Base-by-base conservation (phyloP, 2,888 invertebrate genomes). In the Miltochrista miniata region DNA sequence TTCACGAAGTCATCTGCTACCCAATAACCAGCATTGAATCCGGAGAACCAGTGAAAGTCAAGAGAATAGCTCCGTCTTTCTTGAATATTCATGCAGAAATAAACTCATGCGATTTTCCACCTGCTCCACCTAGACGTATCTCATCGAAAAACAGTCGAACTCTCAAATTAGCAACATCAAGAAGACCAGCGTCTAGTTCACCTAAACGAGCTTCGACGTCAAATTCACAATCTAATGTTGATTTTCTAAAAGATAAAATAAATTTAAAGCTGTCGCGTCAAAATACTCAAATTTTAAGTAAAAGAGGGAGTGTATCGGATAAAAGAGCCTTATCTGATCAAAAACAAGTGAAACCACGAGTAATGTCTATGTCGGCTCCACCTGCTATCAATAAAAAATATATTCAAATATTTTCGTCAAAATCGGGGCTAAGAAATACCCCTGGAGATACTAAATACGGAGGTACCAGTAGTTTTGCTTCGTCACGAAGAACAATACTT, bases 121-220 rank as follows among this genome's bases (percentile, higher is more conserved):
- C 96, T 0, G 95, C 95, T 1, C 95, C 96, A 11, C 97, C 97
- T 0, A 92, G 94, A 76, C 93, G 97, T 64, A 93, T 93, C 60
- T 96, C 96, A 0, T 96, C 96, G 0, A 94, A 93, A 68, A 94
- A 94, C 65, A 96, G 94, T 70, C 93, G 93, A 50, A 95, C 96
- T 2, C 85, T 96, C 9, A 92, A 93, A 72, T 79, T 95, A 41
- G 93, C 95, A 38, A 93, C 94, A 0, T 92, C 90, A 1, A 79
- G 79, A 8, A 87, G 91, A 74, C 88, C 92, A 42, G 76, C 87
- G 9, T 85, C 89, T 15, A 71, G 74, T 45, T 80, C 85, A 7
- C 78, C 85, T 33, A 81, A 81, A 63, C 70, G 83, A 65, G 46
- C 77, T 12, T 78, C 86, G 9, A 77, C 81, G 30, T 81, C 67